A percentile compares a stretch with the other conserved stretches of the same genome.
Conservation (phyloP, 2,888 invertebrate species). For the Netelia fuscicornis region DNA sequence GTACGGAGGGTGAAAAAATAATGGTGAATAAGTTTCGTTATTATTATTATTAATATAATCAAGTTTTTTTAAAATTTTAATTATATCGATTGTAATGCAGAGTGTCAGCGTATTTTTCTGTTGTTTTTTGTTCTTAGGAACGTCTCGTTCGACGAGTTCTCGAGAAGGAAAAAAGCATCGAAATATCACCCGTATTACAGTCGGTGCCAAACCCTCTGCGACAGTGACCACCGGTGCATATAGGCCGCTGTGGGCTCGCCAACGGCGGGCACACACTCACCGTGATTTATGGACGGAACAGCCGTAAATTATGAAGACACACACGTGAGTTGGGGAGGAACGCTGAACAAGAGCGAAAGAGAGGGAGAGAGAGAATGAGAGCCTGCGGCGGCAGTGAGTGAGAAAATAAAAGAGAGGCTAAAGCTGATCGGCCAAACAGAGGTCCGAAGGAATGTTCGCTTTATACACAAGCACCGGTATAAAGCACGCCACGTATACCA, state of each 20-base stretch:
- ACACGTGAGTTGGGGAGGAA: neutral
- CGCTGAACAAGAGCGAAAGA: neutral
- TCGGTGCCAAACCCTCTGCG: neutral
- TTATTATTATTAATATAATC: no score
- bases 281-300: constrained; percentile 57
- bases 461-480: neutral
- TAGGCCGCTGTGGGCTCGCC: constrained; percentile 2
- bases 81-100: no score
- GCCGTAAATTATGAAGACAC: constrained; percentile 57
- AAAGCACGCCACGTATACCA: neutral
- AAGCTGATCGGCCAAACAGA: constrained; percentile 4
- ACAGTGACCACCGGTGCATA: neutral
- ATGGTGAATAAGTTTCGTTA: no score
- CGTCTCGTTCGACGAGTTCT: no score
- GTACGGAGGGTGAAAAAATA: neutral
- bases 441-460: neutral
- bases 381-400: constrained; percentile 2
- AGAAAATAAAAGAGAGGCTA: neutral
- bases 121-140: no score
- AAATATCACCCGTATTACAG: constrained; percentile 18
- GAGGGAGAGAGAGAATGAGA: constrained; percentile 2
- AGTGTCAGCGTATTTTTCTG: neutral
- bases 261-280: constrained; percentile 17
- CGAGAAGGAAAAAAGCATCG: neutral
- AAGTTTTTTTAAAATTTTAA: no score